phyloP scores from a whole-genome alignment of 2,888 invertebrate genomes.

The Nephrocerus scutellatus region DNA sequence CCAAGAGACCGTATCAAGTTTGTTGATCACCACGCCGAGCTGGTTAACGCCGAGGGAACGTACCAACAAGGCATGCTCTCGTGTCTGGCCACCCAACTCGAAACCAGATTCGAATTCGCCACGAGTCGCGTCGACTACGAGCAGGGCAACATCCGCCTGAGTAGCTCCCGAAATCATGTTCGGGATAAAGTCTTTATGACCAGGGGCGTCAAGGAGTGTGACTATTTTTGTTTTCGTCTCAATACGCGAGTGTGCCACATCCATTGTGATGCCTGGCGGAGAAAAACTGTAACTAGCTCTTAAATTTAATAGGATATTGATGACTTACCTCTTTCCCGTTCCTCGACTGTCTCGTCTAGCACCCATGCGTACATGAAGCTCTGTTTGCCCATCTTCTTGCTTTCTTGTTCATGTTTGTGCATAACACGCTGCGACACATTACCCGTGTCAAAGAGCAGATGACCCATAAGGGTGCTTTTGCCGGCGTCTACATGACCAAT shows the following conservation, averaged over 20 bases:
- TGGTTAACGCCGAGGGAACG: conserved; percentile 85
- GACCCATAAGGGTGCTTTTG: conserved; percentile 73
- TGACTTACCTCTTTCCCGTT: conserved; percentile 66
- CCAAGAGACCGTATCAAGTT: conserved; percentile 95
- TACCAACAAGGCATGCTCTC: conserved; percentile 93
- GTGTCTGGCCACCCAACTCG: conserved; percentile 94
- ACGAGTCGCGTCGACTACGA: conserved; percentile 91
- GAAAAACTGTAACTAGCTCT: neutral
- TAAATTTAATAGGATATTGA: neutral
- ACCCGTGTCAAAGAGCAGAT: conserved; percentile 78
- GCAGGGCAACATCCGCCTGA: conserved; percentile 93
- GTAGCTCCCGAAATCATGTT: conserved; percentile 99
- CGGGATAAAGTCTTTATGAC: conserved; percentile 98
- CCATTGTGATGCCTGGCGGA: conserved; percentile 83
- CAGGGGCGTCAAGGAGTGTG: conserved; percentile 92
- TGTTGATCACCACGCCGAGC: conserved; percentile 91
- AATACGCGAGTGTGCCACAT: conserved; percentile 88
- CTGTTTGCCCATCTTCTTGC: conserved; percentile 93
- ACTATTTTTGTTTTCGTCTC: conserved; percentile 72
- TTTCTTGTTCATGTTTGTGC: conserved; percentile 97
- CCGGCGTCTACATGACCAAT: conserved; percentile 82
- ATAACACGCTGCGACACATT: conserved; percentile 80
- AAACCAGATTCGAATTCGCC: conserved; percentile 99
- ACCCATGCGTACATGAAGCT: conserved; percentile 99
- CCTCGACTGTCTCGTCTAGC: conserved; percentile 96